Evolutionary conservation across 1,140 invertebrate species (phyloP), one percentile per base, ranked within the genome.

Genomic region (Procambarus clarkii): DNA sequence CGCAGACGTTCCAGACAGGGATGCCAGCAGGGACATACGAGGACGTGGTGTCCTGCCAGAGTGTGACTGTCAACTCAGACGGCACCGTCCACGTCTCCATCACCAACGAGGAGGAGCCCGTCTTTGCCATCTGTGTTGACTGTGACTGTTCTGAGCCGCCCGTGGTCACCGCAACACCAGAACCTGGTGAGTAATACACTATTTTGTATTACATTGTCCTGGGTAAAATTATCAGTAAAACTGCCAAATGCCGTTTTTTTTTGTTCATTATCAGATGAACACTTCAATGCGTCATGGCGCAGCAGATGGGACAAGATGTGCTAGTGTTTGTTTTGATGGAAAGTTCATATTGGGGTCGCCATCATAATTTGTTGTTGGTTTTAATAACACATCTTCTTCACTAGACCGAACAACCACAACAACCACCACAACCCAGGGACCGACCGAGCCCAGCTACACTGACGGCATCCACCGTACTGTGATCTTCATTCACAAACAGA

Each of bases 21-120:
- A 94, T 98, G 21, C 96, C 97, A 0, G 94, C 96, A 93, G 98
- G 98, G 5, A 95, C 89, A 0, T 98, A 98, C 94, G 98, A 98
- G 94, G 98, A 99, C 93, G 95, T 98, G 2, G 97, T 98, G 86
- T 96, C 96, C n/a, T 97, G 97, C 58, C 94, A 94, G 79, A 95
- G 96, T 64, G 94, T 94, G 2, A 93, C 92, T 1, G 94, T 95
- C n/a, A 93, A 93, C 44, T 83, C 90, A 8, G 94, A 95, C 85
- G 94, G 94, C 78, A 93, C 84, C 9, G 93, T 88, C 7, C 71
- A 84, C 44, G 77, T 93, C 46, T 50, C 76, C 15, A 93, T 93
- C 48, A 91, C 88, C 80, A 93, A 93, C 91, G 93, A 93, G 76
- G 92, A 93, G 13, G 93, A 94, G 77, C 91, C 93, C 13, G 92